Evolutionary conservation across 2,113 vertebrate species (phyloP).

Genomic region (Rattus rattus): DNA sequence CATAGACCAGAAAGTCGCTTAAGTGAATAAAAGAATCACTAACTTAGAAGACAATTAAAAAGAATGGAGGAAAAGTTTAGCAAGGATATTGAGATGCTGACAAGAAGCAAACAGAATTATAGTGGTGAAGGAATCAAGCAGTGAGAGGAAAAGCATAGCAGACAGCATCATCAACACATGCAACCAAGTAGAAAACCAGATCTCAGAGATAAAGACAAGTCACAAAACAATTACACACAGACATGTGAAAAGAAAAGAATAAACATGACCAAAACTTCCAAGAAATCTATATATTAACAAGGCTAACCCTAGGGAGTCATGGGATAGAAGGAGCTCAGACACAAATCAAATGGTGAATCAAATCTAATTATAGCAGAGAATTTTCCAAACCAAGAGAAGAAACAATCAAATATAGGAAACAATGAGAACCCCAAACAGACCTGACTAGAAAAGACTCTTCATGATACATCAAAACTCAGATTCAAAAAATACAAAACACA

Average conservation of each 20-base stretch:
- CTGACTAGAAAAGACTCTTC: neutral
- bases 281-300: neutral
- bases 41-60: neutral
- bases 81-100: neutral
- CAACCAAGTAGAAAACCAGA: neutral
- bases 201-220: neutral
- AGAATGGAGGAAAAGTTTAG: neutral
- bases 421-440: neutral
- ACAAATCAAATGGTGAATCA: neutral
- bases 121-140: neutral
- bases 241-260: neutral
- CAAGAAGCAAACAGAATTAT: neutral
- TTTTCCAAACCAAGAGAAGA: neutral
- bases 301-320: neutral
- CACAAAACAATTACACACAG: neutral
- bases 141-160: neutral
- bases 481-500: neutral
- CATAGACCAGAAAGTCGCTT: neutral
- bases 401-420: neutral
- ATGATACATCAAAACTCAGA: neutral
- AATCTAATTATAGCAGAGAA: neutral
- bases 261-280: neutral
- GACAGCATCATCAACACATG: neutral
- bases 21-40: neutral
- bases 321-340: neutral